Percentiles rank a stretch among this genome's conserved stretches.
Evolutionary conservation across 2,797 vertebrate genomes (phyloP).

Genomic region (Euthynnus affinis): DNA sequence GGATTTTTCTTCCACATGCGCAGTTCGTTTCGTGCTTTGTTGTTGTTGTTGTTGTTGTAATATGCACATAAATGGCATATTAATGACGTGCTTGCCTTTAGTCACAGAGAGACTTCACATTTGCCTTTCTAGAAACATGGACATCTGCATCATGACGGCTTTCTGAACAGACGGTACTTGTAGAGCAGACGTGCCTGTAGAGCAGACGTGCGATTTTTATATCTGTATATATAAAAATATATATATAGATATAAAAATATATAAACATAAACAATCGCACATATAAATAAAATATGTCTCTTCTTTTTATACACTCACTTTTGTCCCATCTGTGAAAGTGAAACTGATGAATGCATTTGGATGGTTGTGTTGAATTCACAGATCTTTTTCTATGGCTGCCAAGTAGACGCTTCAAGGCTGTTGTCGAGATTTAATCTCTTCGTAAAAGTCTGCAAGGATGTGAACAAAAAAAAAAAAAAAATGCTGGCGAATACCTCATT

Average conservation of each 20-base stretch:
- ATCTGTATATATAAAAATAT: slow-evolving; percentile 29
- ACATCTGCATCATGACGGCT: slow-evolving; percentile 56
- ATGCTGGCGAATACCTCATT: slow-evolving; percentile 72
- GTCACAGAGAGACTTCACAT: slow-evolving; percentile 76
- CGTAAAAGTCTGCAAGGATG: slow-evolving; percentile 34
- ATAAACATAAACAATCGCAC: no score
- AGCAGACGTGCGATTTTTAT: slow-evolving; percentile 33
- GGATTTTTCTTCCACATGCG: slow-evolving; percentile 49
- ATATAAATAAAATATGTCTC: slow-evolving; percentile 2
- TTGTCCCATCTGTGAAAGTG: slow-evolving; percentile 28
- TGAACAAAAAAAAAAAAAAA: slow-evolving; percentile 61
- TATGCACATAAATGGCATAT: slow-evolving; percentile 60
- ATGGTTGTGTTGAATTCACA: slow-evolving; percentile 24
- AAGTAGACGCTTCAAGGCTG: slow-evolving; percentile 46
- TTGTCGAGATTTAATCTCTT: slow-evolving; percentile 34
- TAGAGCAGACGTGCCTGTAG: slow-evolving; percentile 37
- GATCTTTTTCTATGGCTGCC: slow-evolving; percentile 22
- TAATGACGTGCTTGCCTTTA: slow-evolving; percentile 78
- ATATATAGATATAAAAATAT: slow-evolving; percentile 19
- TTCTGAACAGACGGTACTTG: slow-evolving; percentile 47
- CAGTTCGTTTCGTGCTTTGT: slow-evolving; percentile 36
- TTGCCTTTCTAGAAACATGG: slow-evolving; percentile 73
- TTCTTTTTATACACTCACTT: slow-evolving; percentile 30
- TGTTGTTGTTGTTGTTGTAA: slow-evolving; percentile 44
- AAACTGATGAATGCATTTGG: slow-evolving; percentile 38